Evolutionary conservation across 2,797 vertebrate species (phyloP), one percentile per base, ranked within the genome.

Genomic region (Acomys russatus): DNA sequence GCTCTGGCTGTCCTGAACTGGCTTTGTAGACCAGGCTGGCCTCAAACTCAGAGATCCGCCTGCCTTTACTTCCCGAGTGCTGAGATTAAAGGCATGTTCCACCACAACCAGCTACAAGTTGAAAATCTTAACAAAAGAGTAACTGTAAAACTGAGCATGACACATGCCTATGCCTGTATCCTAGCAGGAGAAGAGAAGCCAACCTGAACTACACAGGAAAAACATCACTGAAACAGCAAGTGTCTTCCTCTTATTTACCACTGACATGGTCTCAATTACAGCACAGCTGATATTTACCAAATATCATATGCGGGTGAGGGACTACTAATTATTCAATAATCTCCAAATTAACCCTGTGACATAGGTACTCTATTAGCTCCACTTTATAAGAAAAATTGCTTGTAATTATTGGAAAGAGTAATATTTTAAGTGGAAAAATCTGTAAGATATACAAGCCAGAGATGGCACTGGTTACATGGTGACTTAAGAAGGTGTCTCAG

Each of bases 271-370:
- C 56, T 91, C 44, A 76, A 77, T 70, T 71, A 51, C 76, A 74
- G 49, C 30, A 90, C 22, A 96, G 54, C 61, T 63, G 11, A 18
- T 30, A 94, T 93, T 54, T 86, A 95, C 15, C 61, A 86, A 71
- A 56, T 71, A 71, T 35, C 23, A 17, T 54, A 17, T 71, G 49
- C 7, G 30, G 20, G 33, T 71, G 23, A 71, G 14, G 49, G 9
- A 87, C 68, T 54, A n/a, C 30, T 51, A 7, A 51, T n/a, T 51
- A 85, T 11, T 68, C 44, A 85, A 22, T 68, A 68, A 3, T 85
- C 44, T 63, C 11, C 79, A 90, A 89, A 92, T 22, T 3, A 71
- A 87, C 3, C 30, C 76, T 59, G 5, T 66, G 18, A 82, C 6
- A n/a, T 11, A 35, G 17, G 33, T 38, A 80, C 64, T 82, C 66